Conservation (phyloP, 1,140 invertebrate genomes). For the Diuraphis noxia region DNA sequence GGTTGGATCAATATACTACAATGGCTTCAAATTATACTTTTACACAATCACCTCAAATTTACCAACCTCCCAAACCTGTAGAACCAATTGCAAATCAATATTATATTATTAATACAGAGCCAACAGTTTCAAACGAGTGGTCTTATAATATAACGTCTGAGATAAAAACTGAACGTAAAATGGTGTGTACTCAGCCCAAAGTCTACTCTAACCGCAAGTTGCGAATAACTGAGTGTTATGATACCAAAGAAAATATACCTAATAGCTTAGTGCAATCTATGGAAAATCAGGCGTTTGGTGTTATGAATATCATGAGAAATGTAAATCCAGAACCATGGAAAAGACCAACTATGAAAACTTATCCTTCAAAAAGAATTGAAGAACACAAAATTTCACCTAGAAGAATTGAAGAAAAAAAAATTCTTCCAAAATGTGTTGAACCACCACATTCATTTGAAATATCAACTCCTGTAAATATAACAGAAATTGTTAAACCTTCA, state of each 20-base stretch:
- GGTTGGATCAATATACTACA: constrained; percentile 41
- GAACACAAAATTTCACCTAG: constrained; percentile 20
- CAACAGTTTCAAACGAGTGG: constrained; percentile 28
- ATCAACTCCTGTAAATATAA: constrained; percentile 1
- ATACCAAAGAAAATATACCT: constrained; percentile 50
- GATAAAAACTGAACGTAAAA: constrained; percentile 12
- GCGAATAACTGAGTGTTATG: constrained; percentile 10
- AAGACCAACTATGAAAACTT: constrained; percentile 41
- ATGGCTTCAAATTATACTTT: constrained; percentile 49
- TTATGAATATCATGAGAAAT: constrained; percentile 46
- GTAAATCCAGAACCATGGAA: constrained; percentile 50
- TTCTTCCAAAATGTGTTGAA: constrained; percentile 36
- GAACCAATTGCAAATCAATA: constrained; percentile 41
- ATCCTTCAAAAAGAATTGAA: constrained; percentile 51
- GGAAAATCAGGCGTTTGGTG: constrained; percentile 17
- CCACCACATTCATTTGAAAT: background rate
- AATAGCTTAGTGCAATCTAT: constrained; percentile 41
- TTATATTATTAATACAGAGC: constrained; percentile 42
- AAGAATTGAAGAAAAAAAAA: constrained; percentile 47
- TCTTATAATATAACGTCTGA: constrained; percentile 32
- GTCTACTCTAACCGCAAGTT: constrained; percentile 33
- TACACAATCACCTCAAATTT: constrained; percentile 43
- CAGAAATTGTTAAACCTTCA: background rate
- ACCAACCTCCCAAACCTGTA: constrained; percentile 16
- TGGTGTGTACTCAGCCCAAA: constrained; percentile 26